phyloP scores from a whole-genome alignment of 2,113 vertebrate genomes.

The Coptodon rendalli region DNA sequence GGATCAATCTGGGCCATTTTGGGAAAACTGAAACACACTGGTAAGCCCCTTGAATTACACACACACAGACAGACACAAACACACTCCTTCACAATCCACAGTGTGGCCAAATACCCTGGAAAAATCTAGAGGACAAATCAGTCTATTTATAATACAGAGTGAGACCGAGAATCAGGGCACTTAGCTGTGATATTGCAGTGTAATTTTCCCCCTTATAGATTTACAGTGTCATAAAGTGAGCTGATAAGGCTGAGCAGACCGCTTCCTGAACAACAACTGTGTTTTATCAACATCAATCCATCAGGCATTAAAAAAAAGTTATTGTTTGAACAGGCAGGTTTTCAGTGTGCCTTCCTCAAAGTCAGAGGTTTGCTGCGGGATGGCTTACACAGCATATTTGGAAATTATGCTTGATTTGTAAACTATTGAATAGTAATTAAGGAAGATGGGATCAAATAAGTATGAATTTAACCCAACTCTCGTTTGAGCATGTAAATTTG shows the following conservation, averaged over 20 bases:
- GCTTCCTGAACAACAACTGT: neutral
- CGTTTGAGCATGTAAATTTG: neutral
- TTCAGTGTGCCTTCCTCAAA: neutral
- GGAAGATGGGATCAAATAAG: neutral
- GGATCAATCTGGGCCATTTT: neutral
- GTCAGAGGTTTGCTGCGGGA: neutral
- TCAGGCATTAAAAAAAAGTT: neutral
- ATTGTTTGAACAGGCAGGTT: neutral
- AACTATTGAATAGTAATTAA: neutral
- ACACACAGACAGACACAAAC: neutral
- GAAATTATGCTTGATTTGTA: neutral
- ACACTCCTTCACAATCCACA: conserved; percentile 1
- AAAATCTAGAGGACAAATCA: conserved; percentile 13
- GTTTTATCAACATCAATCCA: neutral
- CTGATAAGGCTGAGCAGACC: neutral
- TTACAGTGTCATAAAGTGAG: neutral
- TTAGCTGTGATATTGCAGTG: neutral
- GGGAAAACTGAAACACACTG: neutral
- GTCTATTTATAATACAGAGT: conserved; percentile 33
- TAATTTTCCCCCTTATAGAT: neutral
- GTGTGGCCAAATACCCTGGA: conserved; percentile 1
- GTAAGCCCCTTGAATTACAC: neutral
- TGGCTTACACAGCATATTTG: neutral
- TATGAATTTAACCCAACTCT: neutral
- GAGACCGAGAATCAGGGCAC: conserved; percentile 23